Evolutionary conservation across 2,888 invertebrate species (phyloP), one percentile per base, ranked within the genome.

Genomic region (Bimastos eiseni): DNA sequence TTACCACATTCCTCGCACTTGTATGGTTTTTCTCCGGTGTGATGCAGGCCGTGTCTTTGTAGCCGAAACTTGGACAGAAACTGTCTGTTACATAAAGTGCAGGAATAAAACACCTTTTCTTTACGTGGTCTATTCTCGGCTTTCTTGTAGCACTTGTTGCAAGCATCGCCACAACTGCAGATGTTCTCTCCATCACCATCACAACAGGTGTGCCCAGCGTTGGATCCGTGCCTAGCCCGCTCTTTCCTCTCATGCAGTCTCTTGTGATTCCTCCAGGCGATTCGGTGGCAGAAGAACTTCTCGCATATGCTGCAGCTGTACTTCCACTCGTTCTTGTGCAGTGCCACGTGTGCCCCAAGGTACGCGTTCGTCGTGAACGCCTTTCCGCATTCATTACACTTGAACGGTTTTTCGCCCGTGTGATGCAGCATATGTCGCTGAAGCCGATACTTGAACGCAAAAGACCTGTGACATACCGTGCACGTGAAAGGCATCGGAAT

Each of bases 401-500:
- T 70, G 70, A 70, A 70, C n/a, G 70, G 70, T 13, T 70, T 70
- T 70, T 70, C 70, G 11, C 70, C 70, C 11, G 70, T 70, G 70
- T 70, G 70, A 70, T 70, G 70, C 17, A 70, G n/a, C 70, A 70
- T 70, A n/a, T 70, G 70, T 70, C 70, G 70, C 70, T 70, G 70
- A 30, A 70, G 70, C 70, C 70, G 70, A 70, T 70, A 70, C n/a
- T 70, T 70, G 70, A 70, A 70, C n/a, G 70, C 70, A n/a, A 70
- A 70, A 30, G 70, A 70, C 70, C 70, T 30, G 70, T 70, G 30
- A 70, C 70, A 70, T 11, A 70, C 70, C 70, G 70, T 70, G n/a
- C 70, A 70, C n/a, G 30, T 70, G 17, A 70, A 70, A 70, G 70
- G 70, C 70, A 70, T 2, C n/a, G 70, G 70, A 70, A 70, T 70